Base-by-base conservation (phyloP, 1,140 invertebrate species). In the Homalodisca vitripennis region DNA sequence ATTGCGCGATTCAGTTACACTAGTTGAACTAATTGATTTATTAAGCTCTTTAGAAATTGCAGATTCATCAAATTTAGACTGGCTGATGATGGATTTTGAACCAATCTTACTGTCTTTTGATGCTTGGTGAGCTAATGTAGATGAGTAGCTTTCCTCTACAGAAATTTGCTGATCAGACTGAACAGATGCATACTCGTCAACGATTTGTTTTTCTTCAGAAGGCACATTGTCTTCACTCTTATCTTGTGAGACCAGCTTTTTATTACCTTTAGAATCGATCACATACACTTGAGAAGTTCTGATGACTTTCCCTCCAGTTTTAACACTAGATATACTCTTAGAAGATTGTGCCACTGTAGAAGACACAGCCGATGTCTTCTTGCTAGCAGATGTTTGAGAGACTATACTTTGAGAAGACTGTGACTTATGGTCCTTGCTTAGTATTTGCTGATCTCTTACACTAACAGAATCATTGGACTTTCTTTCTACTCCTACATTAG, bases 241-340 rank as follows among this genome's bases (percentile, higher is more conserved):
- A 2, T 6, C 47, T 66, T 66, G 63, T 26, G 63, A 66, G 47
- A 66, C 63, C 2, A 66, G 30, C 31, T 66, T 66, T 66, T 46
- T 66, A 27, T 66, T 66, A 1, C 63, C 63, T 17, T 66, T 41
- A 31, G 63, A 41, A 27, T 66, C 63, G 20, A 66, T 66, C 2
- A 66, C 63, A 27, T 66, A 66, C 30, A 66, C 27, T 66, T 66
- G 32, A 20, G 63, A 66, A 1, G 63, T 66, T 66, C 47, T 66
- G n/a, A 66, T 46, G 24, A 46, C 63, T 47, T 66, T 66, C 1
- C 63, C 63, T 47, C 32, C 63, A 14, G 14, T 66, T 46, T 66
- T 66, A 27, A 66, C 63, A 24, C 63, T 66, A 13, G 63, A 66
- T 1, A 66, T 22, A 46, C 32, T 66, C 26, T 46, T 66, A 13